Evolutionary conservation across 2,797 vertebrate species (phyloP).

Genomic region (Spatula clypeata): DNA sequence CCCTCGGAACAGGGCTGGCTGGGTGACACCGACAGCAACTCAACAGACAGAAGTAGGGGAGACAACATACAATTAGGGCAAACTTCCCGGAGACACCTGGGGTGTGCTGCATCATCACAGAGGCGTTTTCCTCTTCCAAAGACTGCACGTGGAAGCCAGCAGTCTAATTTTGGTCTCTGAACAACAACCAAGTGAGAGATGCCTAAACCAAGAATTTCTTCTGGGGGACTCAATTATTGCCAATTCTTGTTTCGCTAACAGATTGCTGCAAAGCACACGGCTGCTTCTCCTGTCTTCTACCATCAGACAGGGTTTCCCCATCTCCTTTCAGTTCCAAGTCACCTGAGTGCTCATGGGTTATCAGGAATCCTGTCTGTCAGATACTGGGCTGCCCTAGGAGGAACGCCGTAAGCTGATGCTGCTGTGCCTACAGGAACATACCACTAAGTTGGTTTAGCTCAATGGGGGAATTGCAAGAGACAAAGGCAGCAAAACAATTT

Average conservation of each 20-base stretch:
- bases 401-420: background rate
- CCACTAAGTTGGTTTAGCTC: background rate
- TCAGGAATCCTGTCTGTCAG: background rate
- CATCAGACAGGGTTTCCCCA: rapidly evolving
- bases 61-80: background rate
- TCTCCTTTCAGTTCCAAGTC: background rate
- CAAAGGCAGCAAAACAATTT: background rate
- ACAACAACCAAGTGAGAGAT: background rate
- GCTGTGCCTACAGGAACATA: background rate
- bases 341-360: background rate
- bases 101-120: background rate
- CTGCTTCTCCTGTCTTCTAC: background rate
- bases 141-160: background rate
- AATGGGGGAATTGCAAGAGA: background rate
- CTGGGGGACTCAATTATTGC: background rate
- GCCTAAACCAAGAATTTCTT: background rate
- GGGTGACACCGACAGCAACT: background rate
- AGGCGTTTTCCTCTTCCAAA: background rate
- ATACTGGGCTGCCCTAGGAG: background rate
- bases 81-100: background rate
- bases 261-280: background rate
- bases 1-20: background rate
- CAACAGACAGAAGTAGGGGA: background rate
- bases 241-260: background rate
- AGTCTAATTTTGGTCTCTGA: background rate